phyloP scores from a whole-genome alignment of 2,888 invertebrate species.

The Amblyjoppa fuscipennis region DNA sequence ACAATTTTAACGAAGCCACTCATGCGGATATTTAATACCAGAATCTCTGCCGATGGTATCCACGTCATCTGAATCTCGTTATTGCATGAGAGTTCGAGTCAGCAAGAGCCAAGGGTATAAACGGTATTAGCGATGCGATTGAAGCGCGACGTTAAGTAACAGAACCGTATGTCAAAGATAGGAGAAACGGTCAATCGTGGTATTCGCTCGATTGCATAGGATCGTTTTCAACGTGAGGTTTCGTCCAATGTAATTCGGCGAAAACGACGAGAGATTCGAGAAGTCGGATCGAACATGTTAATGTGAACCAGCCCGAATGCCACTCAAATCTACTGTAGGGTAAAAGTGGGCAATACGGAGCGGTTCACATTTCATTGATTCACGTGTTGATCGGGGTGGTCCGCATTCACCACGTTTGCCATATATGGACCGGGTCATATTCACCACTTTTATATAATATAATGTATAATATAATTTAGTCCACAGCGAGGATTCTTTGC shows the following conservation, averaged over 20 bases:
- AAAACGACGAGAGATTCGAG: neutral
- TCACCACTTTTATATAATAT: too few species aligned
- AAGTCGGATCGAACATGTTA: neutral
- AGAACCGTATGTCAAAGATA: neutral
- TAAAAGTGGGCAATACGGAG: too few species aligned
- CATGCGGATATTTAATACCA: constrained; percentile 13
- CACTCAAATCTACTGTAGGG: too few species aligned
- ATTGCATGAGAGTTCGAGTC: neutral
- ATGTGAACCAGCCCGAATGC: too few species aligned
- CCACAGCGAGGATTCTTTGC: too few species aligned
- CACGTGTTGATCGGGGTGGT: too few species aligned
- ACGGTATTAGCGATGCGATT: neutral
- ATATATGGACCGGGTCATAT: too few species aligned
- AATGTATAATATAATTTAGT: too few species aligned
- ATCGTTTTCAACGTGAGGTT: neutral
- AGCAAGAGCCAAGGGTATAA: neutral
- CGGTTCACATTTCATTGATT: too few species aligned
- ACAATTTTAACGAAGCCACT: constrained; percentile 16
- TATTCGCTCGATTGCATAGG: neutral
- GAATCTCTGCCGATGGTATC: neutral
- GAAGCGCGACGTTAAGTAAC: neutral
- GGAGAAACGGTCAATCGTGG: neutral
- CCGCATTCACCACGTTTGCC: too few species aligned
- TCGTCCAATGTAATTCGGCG: neutral
- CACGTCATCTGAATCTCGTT: neutral